Evolutionary conservation across 2,113 vertebrate genomes (phyloP), one percentile per base, ranked within the genome.

Genomic region (Microtus montanus): DNA sequence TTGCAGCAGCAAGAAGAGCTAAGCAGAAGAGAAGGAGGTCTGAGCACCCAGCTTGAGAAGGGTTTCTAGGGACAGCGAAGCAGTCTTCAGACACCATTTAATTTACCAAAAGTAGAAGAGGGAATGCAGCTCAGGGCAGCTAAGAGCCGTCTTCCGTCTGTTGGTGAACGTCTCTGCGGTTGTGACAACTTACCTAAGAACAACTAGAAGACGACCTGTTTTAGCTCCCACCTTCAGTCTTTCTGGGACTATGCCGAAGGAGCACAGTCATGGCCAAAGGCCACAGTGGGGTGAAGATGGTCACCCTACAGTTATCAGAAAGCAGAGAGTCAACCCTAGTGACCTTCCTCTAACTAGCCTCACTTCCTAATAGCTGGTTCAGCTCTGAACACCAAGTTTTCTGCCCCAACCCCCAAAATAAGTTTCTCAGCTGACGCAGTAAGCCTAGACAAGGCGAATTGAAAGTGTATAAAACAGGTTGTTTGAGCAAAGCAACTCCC

Each of bases 11-110:
- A 11, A 77, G 22, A 77, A 74, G 20, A 74, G 71, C n/a, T 74
- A 74, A 74, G 19, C 71, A 74, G n/a, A 41, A 41, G 17, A 28
- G 30, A 84, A 73, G 24, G 15, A 12, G 15, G n/a, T 83, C 52
- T 89, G 35, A n/a, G 26, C 54, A 70, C 82, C 92, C 66, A 44
- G 20, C 33, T 17, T 30, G 1, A 82, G 87, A 66, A n/a, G 33
- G 33, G n/a, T n/a, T 71, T 71, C 68, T 20, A 19, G 68, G 68
- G 68, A 71, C 20, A 35, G 70, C 5, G 63, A 11, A 75, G 3
- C 22, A 80, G 3, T 80, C 71, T 90, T 94, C 77, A 91, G 91
- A 58, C 24, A 90, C 64, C 26, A 91, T 70, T 66, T 8, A 87
- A 80, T 61, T 75, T 74, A 64, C 41, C 68, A 38, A 71, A 95